Percentiles rank a stretch among this genome's conserved stretches.
Evolutionary conservation across 2,797 vertebrate species (phyloP).

Genomic region (Pangasius larnaudii): DNA sequence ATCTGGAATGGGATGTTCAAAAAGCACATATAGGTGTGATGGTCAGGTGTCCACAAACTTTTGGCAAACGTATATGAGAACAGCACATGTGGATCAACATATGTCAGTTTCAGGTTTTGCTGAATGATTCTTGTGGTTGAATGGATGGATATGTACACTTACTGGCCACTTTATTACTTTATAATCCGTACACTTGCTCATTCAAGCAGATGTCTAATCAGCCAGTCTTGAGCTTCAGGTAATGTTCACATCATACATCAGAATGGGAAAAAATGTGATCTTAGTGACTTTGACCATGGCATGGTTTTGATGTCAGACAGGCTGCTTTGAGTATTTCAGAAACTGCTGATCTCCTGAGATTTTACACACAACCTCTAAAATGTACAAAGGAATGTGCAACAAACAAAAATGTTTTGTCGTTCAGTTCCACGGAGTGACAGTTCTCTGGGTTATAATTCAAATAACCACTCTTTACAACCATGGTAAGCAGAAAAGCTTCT

Average conservation of each 20-base stretch:
- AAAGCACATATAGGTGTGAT: neutral
- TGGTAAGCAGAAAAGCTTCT: neutral
- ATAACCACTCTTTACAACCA: neutral
- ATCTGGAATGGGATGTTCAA: neutral
- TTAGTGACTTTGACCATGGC: neutral
- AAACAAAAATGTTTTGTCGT: neutral
- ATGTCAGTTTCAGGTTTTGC: neutral
- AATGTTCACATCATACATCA: neutral
- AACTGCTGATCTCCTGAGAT: neutral
- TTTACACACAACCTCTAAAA: neutral
- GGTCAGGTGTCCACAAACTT: neutral
- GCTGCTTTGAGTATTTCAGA: neutral
- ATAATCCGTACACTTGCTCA: neutral
- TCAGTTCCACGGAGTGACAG: neutral
- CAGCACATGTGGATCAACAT: neutral
- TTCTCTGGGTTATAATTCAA: neutral
- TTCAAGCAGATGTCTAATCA: neutral
- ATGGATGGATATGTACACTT: neutral
- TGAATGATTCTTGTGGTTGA: neutral
- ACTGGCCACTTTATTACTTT: neutral
- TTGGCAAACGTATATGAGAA: neutral
- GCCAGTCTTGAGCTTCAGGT: neutral
- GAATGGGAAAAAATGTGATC: neutral
- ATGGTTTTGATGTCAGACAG: neutral
- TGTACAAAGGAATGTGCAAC: neutral